Conservation (phyloP, 2,888 invertebrate genomes). For the Sinhomidia bicolor region DNA sequence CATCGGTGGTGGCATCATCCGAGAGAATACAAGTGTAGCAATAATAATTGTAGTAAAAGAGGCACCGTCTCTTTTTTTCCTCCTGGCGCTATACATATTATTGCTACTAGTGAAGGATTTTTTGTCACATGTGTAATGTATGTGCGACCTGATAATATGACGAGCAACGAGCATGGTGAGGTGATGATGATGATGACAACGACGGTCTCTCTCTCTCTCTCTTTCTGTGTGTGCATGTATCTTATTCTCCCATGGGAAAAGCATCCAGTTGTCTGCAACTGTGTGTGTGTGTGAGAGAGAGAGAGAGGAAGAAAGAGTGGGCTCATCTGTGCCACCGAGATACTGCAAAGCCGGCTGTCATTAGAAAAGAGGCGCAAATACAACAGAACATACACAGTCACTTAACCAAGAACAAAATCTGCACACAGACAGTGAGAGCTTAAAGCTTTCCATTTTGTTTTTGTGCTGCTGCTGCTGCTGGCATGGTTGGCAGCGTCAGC, state of each 20-base stretch:
- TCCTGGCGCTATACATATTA: not conserved
- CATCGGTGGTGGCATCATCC: not conserved
- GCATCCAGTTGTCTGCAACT: not conserved
- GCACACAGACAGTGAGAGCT: slow-evolving; percentile 13
- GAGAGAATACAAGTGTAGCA: not conserved
- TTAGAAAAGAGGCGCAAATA: slow-evolving; percentile 47
- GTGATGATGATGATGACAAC: slow-evolving; percentile 54
- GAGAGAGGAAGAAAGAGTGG: slow-evolving; percentile 14
- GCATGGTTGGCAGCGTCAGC: slow-evolving; percentile 3
- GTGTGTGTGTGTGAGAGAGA: slow-evolving; percentile 7
- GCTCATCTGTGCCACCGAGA: slow-evolving; percentile 70
- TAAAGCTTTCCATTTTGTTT: slow-evolving; percentile 46
- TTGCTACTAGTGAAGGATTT: not conserved
- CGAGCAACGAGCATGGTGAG: slow-evolving; percentile 11
- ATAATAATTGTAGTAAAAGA: slow-evolving; percentile 25
- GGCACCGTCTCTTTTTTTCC: slow-evolving; percentile 23
- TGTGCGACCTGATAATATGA: slow-evolving; percentile 43
- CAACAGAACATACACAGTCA: not conserved
- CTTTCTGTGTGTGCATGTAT: too few relatives aligned
- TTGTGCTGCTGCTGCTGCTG: not conserved
- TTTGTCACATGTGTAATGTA: slow-evolving; percentile 31
- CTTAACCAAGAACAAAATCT: slow-evolving; percentile 46
- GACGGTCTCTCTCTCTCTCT: slow-evolving; percentile 21
- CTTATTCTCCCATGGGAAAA: slow-evolving; percentile 59
- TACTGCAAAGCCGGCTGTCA: slow-evolving; percentile 64